Percentiles rank a stretch among this genome's conserved stretches.
Evolutionary conservation across 23 tunicate species (phyloP).

Genomic region (Clavelina lepadiformis): DNA sequence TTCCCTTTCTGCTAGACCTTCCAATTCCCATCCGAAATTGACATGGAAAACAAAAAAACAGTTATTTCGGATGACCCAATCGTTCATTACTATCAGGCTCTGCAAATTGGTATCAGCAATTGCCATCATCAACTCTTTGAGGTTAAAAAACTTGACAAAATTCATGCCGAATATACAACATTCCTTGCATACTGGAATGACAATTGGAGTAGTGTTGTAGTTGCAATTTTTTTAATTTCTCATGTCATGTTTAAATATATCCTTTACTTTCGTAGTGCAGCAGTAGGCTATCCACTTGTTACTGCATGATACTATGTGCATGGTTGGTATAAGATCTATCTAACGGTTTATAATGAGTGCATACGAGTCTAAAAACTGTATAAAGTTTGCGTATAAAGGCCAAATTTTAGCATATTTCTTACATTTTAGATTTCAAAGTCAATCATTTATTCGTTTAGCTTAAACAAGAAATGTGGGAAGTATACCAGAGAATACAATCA

Average conservation of each 20-base stretch:
- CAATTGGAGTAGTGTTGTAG: too few species aligned
- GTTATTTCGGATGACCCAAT: conserved; percentile 20
- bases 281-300: background rate
- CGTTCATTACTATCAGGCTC: conserved; percentile 18
- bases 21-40: background rate
- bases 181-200: too few species aligned
- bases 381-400: too few species aligned
- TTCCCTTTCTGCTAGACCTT: background rate
- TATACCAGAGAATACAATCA: conserved; percentile 42
- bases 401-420: too few species aligned
- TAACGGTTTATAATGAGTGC: background rate
- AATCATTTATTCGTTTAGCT: conserved; percentile 21
- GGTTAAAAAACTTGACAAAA: conserved; percentile 9
- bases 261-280: background rate
- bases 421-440: too few species aligned
- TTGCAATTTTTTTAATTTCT: too few species aligned
- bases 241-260: too few species aligned
- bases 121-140: conserved; percentile 49
- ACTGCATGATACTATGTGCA: background rate
- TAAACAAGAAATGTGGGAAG: conserved; percentile 67
- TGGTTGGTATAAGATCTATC: background rate
- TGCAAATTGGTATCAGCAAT: conserved; percentile 21
- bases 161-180: too few species aligned
- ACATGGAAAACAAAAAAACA: background rate
- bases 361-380: background rate